Evolutionary conservation across 2,888 invertebrate species (phyloP).

Genomic region (Machimus rusticus): DNA sequence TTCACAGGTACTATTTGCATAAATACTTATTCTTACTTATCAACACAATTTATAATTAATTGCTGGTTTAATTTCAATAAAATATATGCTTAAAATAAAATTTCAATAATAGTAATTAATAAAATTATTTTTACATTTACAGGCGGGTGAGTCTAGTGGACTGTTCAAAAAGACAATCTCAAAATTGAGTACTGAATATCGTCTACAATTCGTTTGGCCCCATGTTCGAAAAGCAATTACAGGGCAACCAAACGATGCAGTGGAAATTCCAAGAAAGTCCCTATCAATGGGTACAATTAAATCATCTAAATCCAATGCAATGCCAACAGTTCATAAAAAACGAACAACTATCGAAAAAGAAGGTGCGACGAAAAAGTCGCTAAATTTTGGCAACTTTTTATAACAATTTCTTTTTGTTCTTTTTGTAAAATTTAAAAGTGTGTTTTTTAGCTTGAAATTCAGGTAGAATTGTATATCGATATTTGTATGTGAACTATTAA

Average conservation of each 20-base stretch:
- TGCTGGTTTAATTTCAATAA: not conserved
- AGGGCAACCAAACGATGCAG: conserved; percentile 66
- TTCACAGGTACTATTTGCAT: conserved; percentile 57
- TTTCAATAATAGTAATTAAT: not conserved
- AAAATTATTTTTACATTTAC: conserved; percentile 54
- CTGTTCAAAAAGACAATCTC: conserved; percentile 76
- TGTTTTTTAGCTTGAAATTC: conserved; percentile 30
- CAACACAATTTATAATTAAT: not conserved
- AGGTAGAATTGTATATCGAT: conserved; percentile 23
- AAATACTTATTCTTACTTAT: not conserved
- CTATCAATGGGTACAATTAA: conserved; percentile 88
- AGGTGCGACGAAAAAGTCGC: conserved; percentile 64
- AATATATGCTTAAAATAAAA: not conserved
- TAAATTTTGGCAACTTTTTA: conserved; percentile 45
- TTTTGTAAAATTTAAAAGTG: conserved; percentile 14
- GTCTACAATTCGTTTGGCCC: conserved; percentile 91
- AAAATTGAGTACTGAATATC: conserved; percentile 84
- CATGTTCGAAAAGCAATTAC: conserved; percentile 63
- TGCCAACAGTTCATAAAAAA: conserved; percentile 73
- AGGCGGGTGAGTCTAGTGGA: conserved; percentile 71
- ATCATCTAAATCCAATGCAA: conserved; percentile 64
- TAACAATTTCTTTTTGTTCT: conserved; percentile 35
- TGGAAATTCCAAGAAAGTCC: conserved; percentile 77
- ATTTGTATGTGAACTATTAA: not conserved
- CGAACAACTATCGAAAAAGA: conserved; percentile 66